Evolutionary conservation across 64 coral and sea anemone species (phyloP).

Genomic region (Stichodactyla helianthus): DNA sequence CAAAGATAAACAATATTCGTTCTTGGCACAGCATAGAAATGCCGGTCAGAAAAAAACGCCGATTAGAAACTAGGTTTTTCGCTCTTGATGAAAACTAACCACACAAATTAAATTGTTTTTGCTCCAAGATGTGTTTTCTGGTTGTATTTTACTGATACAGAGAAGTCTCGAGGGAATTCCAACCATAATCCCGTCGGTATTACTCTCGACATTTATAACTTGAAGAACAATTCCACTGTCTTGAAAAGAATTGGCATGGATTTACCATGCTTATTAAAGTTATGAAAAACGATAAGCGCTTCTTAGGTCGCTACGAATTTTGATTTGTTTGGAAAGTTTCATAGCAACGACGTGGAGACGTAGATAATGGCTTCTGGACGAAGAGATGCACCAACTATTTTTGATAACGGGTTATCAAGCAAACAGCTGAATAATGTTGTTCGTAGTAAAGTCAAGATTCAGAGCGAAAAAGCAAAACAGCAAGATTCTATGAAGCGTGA

Average conservation of each 20-base stretch:
- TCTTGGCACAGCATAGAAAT: too few relatives aligned
- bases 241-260: neutral
- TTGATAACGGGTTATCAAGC: neutral
- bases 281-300: neutral
- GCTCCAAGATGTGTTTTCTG: too few relatives aligned
- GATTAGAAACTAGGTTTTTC: too few relatives aligned
- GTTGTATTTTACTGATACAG: too few relatives aligned
- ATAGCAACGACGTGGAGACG: neutral
- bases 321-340: neutral
- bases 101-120: too few relatives aligned
- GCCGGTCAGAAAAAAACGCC: too few relatives aligned
- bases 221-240: neutral
- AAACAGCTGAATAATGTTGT: neutral
- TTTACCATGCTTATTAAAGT: neutral
- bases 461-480: constrained; percentile 5
- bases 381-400: neutral
- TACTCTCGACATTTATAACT: neutral
- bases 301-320: neutral
- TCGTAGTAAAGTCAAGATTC: neutral
- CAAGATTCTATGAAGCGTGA: neutral
- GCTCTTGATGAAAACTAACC: too few relatives aligned
- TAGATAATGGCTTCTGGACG: neutral
- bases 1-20: too few relatives aligned
- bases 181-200: too few relatives aligned
- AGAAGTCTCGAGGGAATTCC: too few relatives aligned